A percentile compares a stretch with the other conserved stretches of the same genome.
These are phyloP conservation scores for Orthosia gracilis DNA, from an alignment of 2,888 invertebrate species.

Conservation along the genomic window DNA sequence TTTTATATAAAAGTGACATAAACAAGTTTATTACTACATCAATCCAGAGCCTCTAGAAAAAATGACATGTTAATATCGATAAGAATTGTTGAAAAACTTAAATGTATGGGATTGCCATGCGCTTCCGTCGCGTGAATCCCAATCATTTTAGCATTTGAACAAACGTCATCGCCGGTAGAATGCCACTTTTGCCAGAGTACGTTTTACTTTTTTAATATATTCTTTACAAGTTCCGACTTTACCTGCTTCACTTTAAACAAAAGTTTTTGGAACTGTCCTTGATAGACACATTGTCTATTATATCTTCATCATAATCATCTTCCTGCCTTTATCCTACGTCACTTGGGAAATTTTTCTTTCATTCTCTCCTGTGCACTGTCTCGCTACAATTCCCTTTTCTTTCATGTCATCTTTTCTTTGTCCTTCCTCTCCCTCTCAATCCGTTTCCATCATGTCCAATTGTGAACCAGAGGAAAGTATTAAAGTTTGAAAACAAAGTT, in stretches of 20 bases:
- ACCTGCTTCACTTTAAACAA: not conserved
- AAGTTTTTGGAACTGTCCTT: not conserved
- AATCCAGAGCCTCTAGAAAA: not conserved
- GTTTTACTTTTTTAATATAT: no score
- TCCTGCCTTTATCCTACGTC: not conserved
- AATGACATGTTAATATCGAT: no score
- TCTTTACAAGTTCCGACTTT: not conserved
- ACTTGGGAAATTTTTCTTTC: not conserved
- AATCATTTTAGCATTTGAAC: no score
- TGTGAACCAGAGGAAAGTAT: conserved; percentile 10
- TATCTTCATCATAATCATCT: not conserved
- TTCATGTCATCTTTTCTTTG: not conserved
- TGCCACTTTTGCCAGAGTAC: no score
- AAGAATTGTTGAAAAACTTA: no score
- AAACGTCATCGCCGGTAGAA: no score
- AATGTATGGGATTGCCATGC: no score
- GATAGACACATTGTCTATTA: not conserved
- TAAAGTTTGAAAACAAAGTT: conserved; percentile 19
- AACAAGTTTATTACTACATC: not conserved
- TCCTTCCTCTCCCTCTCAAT: no score
- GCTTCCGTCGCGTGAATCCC: no score
- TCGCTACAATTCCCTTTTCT: not conserved
- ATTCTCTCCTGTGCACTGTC: not conserved
- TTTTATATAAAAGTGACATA: not conserved
- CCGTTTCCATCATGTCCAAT: not conserved